phyloP scores from a whole-genome alignment of 2,888 invertebrate species.

The Cheilosia pagana region DNA sequence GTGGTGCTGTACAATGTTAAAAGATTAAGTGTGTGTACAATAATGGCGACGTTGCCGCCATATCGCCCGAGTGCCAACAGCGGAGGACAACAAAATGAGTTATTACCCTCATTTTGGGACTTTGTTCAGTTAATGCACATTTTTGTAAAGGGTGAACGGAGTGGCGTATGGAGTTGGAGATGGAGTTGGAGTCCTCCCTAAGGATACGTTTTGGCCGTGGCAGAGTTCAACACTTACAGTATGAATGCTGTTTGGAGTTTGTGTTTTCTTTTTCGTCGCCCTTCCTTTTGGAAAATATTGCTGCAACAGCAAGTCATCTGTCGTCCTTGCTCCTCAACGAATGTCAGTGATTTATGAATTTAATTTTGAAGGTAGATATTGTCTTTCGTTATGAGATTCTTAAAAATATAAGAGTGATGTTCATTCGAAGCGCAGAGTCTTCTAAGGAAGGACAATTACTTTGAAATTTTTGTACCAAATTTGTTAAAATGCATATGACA shows the following conservation, averaged over 20 bases:
- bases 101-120: conserved; percentile 72
- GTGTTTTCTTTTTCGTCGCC: conserved; percentile 2
- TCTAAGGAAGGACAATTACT: conserved; percentile 27
- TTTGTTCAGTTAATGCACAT: conserved; percentile 70
- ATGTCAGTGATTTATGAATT: conserved; percentile 67
- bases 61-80: conserved; percentile 55
- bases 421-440: conserved; percentile 39
- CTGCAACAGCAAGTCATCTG: conserved; percentile 35
- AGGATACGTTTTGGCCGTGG: conserved; percentile 7
- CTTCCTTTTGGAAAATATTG: conserved; percentile 11
- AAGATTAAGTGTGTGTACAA: conserved; percentile 65
- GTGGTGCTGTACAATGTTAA: conserved; percentile 10
- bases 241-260: conserved; percentile 40
- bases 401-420: conserved; percentile 30
- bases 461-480: conserved; percentile 4
- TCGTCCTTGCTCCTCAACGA: conserved; percentile 15
- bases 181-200: conserved; percentile 4
- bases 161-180: background rate
- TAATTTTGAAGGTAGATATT: conserved; percentile 45
- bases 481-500: background rate
- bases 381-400: conserved; percentile 43
- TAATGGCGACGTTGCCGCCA: conserved; percentile 47
- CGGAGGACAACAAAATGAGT: conserved; percentile 71
- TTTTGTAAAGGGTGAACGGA: conserved; percentile 41
- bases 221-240: conserved; percentile 62